Conservation (phyloP, 53 echinoderm and acorn worm species). For the Holothuria scabra region DNA sequence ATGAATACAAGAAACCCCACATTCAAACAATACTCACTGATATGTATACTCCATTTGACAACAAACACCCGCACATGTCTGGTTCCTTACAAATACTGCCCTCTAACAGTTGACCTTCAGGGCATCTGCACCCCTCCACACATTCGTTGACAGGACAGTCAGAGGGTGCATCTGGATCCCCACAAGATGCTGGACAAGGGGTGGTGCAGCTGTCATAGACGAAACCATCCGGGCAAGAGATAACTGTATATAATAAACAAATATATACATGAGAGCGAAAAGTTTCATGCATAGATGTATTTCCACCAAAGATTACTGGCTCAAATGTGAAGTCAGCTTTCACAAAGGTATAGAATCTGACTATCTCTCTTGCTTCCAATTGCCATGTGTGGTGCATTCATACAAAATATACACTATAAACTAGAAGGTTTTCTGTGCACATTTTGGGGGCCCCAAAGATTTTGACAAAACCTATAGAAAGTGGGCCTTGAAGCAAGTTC, state of each 20-base stretch:
- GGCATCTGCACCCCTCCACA: constrained; percentile 77
- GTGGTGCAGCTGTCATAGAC: constrained; percentile 62
- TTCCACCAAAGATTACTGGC: too few species aligned
- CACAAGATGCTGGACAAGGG: constrained; percentile 78
- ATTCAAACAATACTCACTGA: constrained; percentile 37
- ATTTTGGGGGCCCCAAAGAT: too few species aligned
- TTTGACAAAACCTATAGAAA: too few species aligned
- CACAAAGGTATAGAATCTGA: too few species aligned
- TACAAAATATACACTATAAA: too few species aligned
- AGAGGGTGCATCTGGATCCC: constrained; percentile 35
- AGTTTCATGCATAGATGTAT: not conserved
- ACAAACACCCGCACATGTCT: constrained; percentile 69
- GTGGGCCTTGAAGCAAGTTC: too few species aligned
- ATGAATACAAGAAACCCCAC: too few species aligned
- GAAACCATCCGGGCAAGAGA: constrained; percentile 55
- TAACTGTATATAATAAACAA: constrained; percentile 3
- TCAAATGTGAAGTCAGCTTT: too few species aligned
- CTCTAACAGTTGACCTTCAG: constrained; percentile 71
- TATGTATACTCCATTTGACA: constrained; percentile 66
- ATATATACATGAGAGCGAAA: not conserved
- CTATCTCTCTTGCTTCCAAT: too few species aligned
- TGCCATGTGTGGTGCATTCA: too few species aligned
- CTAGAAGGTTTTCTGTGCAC: too few species aligned
- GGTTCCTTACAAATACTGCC: constrained; percentile 72
- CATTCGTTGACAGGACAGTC: constrained; percentile 49